phyloP scores from a whole-genome alignment of 2,888 invertebrate genomes.

The Thera obeliscata region DNA sequence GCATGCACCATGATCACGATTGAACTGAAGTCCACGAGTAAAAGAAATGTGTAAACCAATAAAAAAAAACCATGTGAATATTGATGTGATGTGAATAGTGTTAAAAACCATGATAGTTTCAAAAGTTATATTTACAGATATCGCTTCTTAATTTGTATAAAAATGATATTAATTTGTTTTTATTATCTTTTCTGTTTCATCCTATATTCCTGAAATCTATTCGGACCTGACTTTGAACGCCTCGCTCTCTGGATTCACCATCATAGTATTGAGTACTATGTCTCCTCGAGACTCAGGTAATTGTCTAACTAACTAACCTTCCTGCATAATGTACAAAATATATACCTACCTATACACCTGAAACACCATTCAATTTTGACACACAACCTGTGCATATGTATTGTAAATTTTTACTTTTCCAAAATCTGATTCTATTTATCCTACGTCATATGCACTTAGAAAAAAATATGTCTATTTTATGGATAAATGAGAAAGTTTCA shows the following conservation, averaged over 20 bases:
- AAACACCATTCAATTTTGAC: background rate
- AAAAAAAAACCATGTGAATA: too few species aligned
- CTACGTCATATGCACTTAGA: too few species aligned
- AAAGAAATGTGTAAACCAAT: too few species aligned
- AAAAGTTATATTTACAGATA: background rate
- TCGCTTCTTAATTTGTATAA: background rate
- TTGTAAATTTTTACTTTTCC: background rate
- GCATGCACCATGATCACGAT: too few species aligned
- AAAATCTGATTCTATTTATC: background rate
- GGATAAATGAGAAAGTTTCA: conserved; percentile 4
- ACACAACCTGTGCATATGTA: background rate
- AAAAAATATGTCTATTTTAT: too few species aligned
- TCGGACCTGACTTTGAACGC: conserved; percentile 33
- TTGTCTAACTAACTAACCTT: conserved; percentile 53
- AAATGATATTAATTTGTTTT: conserved; percentile 42
- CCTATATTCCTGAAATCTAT: conserved; percentile 36
- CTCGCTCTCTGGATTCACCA: conserved; percentile 38
- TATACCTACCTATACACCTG: background rate
- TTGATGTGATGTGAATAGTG: too few species aligned
- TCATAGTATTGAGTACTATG: conserved; percentile 65
- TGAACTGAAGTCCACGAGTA: too few species aligned
- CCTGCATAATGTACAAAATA: conserved; percentile 39
- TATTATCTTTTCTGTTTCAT: conserved; percentile 58
- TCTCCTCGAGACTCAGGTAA: conserved; percentile 77
- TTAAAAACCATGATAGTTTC: background rate